Evolutionary conservation across 2,797 vertebrate species (phyloP), one percentile per base, ranked within the genome.

Genomic region (Anguilla marmorata): DNA sequence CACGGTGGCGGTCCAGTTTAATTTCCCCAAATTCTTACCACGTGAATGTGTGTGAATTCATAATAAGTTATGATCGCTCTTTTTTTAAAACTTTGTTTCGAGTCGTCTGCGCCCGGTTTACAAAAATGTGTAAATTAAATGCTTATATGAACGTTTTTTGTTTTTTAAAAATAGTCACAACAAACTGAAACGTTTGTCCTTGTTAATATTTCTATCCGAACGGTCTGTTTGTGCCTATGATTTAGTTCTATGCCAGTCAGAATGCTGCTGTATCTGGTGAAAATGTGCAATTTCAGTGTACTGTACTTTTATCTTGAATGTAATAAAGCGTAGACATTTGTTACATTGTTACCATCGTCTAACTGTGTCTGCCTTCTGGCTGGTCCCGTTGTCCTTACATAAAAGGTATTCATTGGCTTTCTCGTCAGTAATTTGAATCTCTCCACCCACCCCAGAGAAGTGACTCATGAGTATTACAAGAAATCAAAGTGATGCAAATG

Each of bases 201-300:
- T 83, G 37, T 90, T 91, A 91, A 90, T 93, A 90, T 94, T 93
- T 93, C 89, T 91, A 91, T 94, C 91, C 94, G 85, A 93, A 92
- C 92, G 33, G 94, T 91, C 92, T 94, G 85, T 92, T 92, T 92
- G 93, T 96, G 95, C 95, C 94, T 95, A 93, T 92, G 93, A 90
- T 94, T 93, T 94, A 94, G 94, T 95, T 82, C 90, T 90, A 91
- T 93, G 91, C 92, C 92, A 93, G 94, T 95, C 93, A 94, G 95
- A 95, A 95, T 95, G 96, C 96, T 96, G 96, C 95, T 96, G 94
- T 92, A 93, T 93, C 94, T 96, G 94, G 95, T 96, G 94, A 95
- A 94, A 93, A 95, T 95, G 95, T 96, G 96, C 95, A 96, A 96
- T 96, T 93, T 94, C 91, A 90, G 93, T 96, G 95, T 95, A 94